These are phyloP conservation scores for Spheniscus humboldti DNA, from an alignment of 2,797 vertebrate species.

Conservation along the genomic window DNA sequence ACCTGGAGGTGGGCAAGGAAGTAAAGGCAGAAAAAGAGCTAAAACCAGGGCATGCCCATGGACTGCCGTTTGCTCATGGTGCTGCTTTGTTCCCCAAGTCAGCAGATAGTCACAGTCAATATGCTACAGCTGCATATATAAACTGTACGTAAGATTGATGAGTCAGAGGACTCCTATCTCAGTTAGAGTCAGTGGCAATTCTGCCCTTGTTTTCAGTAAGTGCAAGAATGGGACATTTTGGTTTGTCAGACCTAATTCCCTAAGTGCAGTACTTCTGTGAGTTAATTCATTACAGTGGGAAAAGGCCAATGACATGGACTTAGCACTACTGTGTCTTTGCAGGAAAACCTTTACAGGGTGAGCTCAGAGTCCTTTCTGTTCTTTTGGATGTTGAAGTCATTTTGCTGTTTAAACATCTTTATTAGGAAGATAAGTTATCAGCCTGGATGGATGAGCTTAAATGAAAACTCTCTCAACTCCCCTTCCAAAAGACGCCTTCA, in stretches of 20 bases:
- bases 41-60: neutral
- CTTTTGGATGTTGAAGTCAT: neutral
- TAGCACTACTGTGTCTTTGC: fast-evolving
- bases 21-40: neutral
- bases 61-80: neutral
- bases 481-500: neutral
- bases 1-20: neutral
- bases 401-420: neutral
- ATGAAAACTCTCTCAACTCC: neutral
- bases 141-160: neutral
- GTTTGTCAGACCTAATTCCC: neutral
- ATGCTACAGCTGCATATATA: neutral
- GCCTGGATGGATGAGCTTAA: neutral
- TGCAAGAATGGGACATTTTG: neutral
- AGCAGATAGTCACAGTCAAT: neutral
- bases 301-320: neutral
- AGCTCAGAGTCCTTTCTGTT: neutral
- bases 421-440: neutral
- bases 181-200: neutral
- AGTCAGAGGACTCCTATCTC: neutral
- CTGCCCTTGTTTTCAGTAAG: neutral
- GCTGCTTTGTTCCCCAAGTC: neutral
- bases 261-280: neutral
- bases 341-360: neutral
- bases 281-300: neutral